Base-by-base conservation (phyloP, 37 sponge, comb jelly and placozoan genomes). In the Crambe crambe region DNA sequence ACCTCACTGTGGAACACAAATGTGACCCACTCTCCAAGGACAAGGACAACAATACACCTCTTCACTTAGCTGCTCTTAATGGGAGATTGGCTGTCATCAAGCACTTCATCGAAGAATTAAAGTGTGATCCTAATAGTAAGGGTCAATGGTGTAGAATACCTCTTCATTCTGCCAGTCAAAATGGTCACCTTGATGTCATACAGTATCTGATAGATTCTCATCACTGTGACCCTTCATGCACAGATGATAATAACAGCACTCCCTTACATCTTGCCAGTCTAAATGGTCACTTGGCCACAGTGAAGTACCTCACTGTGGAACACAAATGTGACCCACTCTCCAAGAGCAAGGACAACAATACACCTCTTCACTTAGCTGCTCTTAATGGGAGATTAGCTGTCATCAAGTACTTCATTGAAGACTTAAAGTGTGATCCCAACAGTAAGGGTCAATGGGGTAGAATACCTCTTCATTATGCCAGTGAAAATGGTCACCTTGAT, bases 381-480 rank as follows among this genome's bases (percentile, higher is more conserved):
- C 20, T n/a, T 22, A 51, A 73, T 51, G 74, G 74, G 15, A 12
- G 20, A 27, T 25, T 27, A 27, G 57, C 30, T 10, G 26, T 73
- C 3, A 56, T 73, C 10, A 5, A 73, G 44, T 73, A 51, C 35
- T 51, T 73, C 25, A 47, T 73, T 56, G 57, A 47, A 27, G 57
- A 73, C 31, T 1, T 35, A 4, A 73, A 73, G 22, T 73, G 74
- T 29, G 32, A 54, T 73, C 57, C 58, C 15, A 73, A 29, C 26
- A 73, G 12, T 6, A 8, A 8, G 35, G 56, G 56, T 15, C 27
- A 54, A 29, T 5, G 35, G 9, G 36, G 36, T 30, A 18, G 30
- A 51, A 73, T 56, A 51, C 58, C 74, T 51, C 56, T 73, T 30
- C 74, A 73, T 54, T 27, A 25, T 51, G 74, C 74, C 44, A 25